Evolutionary conservation across 35 echinoderm and acorn worm species (phyloP).

Genomic region (Apostichopus parvimensis): DNA sequence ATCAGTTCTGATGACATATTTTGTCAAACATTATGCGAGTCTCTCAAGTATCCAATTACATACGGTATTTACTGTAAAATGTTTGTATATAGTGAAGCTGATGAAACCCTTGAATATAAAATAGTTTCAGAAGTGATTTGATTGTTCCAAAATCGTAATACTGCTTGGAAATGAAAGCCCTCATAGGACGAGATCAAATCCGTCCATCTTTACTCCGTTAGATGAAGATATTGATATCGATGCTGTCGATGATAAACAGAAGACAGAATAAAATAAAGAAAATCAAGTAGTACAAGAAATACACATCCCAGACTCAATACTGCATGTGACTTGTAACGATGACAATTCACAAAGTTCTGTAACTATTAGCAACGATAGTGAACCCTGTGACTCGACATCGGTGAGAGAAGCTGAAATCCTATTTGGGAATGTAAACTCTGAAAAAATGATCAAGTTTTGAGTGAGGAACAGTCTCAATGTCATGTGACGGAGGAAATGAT

Average conservation of each 20-base stretch:
- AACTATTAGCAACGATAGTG: background rate
- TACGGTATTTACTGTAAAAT: no score
- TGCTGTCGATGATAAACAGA: background rate
- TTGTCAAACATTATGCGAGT: no score
- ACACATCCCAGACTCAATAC: background rate
- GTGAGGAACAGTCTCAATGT: background rate
- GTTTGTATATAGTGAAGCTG: no score
- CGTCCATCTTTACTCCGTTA: background rate
- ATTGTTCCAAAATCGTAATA: no score
- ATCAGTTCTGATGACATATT: no score
- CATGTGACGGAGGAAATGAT: background rate
- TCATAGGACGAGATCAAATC: no score
- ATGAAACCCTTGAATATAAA: no score
- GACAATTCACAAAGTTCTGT: background rate
- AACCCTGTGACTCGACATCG: background rate
- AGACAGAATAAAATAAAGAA: background rate
- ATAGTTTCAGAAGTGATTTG: no score
- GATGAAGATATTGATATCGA: slow-evolving; percentile 21
- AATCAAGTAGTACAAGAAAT: background rate
- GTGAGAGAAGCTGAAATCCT: background rate
- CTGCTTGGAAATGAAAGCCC: no score
- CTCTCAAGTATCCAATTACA: no score
- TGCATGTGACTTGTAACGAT: background rate
- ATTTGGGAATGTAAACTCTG: background rate
- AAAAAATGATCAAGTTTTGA: background rate